Evolutionary conservation across 2,797 vertebrate genomes (phyloP).

Genomic region (Fistularia commersonii): DNA sequence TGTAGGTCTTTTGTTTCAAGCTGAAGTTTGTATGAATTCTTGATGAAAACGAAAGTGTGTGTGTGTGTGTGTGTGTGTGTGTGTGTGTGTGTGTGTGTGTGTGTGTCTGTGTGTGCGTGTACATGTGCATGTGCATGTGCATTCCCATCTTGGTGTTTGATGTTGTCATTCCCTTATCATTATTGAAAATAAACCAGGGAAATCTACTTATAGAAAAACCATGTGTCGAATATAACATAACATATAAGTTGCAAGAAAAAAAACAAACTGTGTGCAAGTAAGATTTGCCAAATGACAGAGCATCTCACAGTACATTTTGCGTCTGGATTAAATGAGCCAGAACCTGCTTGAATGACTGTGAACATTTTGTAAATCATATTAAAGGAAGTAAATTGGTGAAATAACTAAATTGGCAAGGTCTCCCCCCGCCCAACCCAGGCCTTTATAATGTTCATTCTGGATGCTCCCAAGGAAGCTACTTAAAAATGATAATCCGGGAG

Average conservation of each 20-base stretch:
- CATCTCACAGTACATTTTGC: constrained; percentile 6
- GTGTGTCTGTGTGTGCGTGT: neutral
- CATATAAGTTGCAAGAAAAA: neutral
- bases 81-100: constrained; percentile 1
- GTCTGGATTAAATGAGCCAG: constrained; percentile 22
- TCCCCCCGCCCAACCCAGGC: constrained; percentile 18
- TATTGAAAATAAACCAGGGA: constrained; percentile 23
- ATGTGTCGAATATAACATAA: constrained; percentile 1
- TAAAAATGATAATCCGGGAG: constrained; percentile 81
- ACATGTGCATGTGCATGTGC: neutral
- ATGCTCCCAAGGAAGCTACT: constrained; percentile 80
- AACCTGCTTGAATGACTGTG: constrained; percentile 9
- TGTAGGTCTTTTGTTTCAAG: constrained; percentile 12
- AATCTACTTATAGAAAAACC: neutral
- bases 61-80: neutral
- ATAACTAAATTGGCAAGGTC: constrained; percentile 48
- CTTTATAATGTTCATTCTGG: constrained; percentile 57
- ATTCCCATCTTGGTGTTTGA: neutral
- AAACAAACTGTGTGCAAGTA: neutral
- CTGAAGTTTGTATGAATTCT: constrained; percentile 27
- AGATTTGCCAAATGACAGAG: neutral
- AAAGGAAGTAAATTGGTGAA: constrained; percentile 52
- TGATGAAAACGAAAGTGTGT: constrained; percentile 21
- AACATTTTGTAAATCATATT: constrained; percentile 28
- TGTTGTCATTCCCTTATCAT: constrained; percentile 22